Conservation (phyloP, 2,113 vertebrate genomes). For the Centropus unirufus region DNA sequence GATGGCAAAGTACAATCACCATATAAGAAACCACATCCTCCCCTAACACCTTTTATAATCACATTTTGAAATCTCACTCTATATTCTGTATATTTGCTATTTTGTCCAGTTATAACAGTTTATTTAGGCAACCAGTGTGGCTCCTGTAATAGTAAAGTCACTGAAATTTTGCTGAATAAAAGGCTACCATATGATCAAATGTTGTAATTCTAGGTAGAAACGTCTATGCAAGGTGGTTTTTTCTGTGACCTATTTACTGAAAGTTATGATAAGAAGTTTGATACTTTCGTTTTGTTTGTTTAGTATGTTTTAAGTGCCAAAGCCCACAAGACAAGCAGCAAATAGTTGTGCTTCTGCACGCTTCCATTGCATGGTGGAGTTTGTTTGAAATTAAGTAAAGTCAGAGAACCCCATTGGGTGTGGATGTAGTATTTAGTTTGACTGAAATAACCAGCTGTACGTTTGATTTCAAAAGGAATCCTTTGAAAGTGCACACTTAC, state of each 20-base stretch:
- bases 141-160: constrained; percentile 51
- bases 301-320: constrained; percentile 33
- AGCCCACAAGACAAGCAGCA: constrained; percentile 47
- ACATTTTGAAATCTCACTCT: constrained; percentile 47
- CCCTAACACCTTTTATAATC: background rate
- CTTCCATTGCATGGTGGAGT: constrained; percentile 28
- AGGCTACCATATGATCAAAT: constrained; percentile 65
- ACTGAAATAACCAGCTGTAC: background rate
- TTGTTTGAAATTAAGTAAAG: background rate
- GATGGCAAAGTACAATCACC: constrained; percentile 20
- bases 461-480: background rate
- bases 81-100: constrained; percentile 56
- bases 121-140: constrained; percentile 49
- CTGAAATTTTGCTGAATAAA: constrained; percentile 62
- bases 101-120: constrained; percentile 23
- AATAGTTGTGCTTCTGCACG: constrained; percentile 9
- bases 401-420: constrained; percentile 14
- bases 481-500: background rate
- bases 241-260: constrained; percentile 63
- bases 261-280: background rate
- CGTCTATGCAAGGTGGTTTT: constrained; percentile 70
- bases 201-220: constrained; percentile 72
- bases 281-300: background rate
- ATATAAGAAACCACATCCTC: constrained; percentile 1
- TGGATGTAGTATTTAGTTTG: constrained; percentile 21